These are phyloP conservation scores for Kradibia gibbosae DNA, from an alignment of 1,140 invertebrate genomes.

Conservation along the genomic window DNA sequence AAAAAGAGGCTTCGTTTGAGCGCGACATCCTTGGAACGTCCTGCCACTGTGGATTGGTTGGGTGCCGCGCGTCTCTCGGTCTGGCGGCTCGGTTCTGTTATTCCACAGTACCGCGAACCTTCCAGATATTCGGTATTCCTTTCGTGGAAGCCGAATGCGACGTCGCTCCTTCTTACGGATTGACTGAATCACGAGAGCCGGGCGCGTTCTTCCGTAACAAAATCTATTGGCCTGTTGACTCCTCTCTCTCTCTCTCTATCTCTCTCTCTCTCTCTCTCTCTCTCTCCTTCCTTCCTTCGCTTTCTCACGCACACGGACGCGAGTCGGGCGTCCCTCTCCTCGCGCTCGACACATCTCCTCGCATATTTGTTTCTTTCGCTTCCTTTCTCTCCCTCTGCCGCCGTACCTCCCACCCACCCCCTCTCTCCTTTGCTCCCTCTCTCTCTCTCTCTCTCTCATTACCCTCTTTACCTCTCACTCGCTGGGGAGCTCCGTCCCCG, in stretches of 20 bases:
- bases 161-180: not conserved
- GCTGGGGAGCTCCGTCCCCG: no score
- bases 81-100: not conserved
- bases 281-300: not conserved
- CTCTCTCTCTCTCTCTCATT: no score
- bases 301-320: no score
- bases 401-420: no score
- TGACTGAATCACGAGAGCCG: not conserved
- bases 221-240: not conserved
- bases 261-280: no score
- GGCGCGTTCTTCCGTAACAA: constrained; percentile 13
- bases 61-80: constrained; percentile 7
- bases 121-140: constrained; percentile 46
- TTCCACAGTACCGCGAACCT: constrained; percentile 35
- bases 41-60: not conserved
- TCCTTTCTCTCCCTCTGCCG: not conserved
- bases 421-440: no score
- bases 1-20: not conserved
- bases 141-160: constrained; percentile 36
- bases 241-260: no score
- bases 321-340: no score
- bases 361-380: constrained; percentile 15
- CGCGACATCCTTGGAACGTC: constrained; percentile 38
- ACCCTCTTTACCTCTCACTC: no score
- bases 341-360: not conserved